phyloP scores from a whole-genome alignment of 2,113 vertebrate species.

The Campylomormyrus numenius region DNA sequence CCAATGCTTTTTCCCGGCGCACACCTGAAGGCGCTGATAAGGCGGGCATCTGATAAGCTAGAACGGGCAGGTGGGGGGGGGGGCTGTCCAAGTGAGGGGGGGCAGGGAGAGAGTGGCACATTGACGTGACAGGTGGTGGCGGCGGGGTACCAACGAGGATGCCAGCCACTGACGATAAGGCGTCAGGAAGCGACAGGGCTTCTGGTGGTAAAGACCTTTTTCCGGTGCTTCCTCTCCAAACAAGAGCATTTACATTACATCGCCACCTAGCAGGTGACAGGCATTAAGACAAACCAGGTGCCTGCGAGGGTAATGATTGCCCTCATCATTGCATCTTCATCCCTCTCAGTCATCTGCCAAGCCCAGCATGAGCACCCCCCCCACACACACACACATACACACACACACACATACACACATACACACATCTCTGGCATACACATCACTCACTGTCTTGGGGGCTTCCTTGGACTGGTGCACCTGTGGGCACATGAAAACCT shows the following conservation, averaged over 20 bases:
- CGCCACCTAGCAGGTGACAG: conserved; percentile 20
- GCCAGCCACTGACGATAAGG: not conserved
- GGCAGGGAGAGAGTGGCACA: not conserved
- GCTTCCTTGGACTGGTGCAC: not conserved
- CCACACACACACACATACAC: too few relatives aligned
- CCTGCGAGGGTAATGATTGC: conserved; percentile 49
- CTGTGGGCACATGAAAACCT: not conserved
- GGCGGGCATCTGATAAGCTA: not conserved
- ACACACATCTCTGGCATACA: not conserved
- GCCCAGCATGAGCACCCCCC: not conserved
- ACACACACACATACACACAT: too few relatives aligned
- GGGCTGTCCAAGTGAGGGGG: not conserved
- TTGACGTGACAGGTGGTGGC: conserved; percentile 2
- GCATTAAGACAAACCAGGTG: conserved; percentile 41
- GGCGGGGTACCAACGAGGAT: not conserved
- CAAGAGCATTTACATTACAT: conserved; percentile 12
- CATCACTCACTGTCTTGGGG: not conserved
- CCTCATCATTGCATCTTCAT: conserved; percentile 29
- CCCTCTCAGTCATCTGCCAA: not conserved
- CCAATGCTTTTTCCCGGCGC: not conserved
- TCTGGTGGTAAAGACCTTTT: not conserved
- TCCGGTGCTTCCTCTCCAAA: not conserved
- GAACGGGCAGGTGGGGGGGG: not conserved
- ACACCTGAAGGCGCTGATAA: not conserved
- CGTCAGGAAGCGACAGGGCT: not conserved